Evolutionary conservation across 1,140 invertebrate species (phyloP).

Genomic region (Megathymus violae): DNA sequence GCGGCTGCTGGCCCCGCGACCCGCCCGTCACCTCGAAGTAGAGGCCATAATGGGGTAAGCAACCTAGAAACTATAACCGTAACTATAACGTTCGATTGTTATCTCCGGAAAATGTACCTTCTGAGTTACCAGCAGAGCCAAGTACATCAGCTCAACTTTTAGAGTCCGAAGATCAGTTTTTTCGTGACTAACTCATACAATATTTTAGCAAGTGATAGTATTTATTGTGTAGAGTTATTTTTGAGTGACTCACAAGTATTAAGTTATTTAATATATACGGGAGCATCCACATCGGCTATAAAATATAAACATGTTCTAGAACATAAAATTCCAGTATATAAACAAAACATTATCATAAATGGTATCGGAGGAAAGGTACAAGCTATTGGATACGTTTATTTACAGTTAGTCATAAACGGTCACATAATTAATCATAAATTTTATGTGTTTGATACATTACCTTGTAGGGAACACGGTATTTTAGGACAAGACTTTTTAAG

Average conservation of each 20-base stretch:
- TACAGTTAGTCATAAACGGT: conserved; percentile 22
- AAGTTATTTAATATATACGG: conserved; percentile 30
- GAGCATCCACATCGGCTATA: conserved; percentile 37
- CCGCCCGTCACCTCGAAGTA: not conserved
- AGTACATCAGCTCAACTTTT: not conserved
- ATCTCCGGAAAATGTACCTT: not conserved
- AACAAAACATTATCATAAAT: conserved; percentile 33
- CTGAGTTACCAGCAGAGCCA: not conserved
- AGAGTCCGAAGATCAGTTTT: conserved; percentile 29
- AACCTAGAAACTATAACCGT: not conserved
- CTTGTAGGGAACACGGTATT: conserved; percentile 37
- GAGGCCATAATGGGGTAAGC: not conserved
- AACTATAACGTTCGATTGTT: not conserved
- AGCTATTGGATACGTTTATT: conserved; percentile 37
- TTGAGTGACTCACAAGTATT: no score
- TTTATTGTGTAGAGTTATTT: no score
- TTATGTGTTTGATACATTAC: conserved; percentile 40
- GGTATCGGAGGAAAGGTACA: conserved; percentile 40
- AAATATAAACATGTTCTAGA: conserved; percentile 36
- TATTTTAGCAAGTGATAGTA: conserved; percentile 14
- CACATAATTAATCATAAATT: conserved; percentile 38
- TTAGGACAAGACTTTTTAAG: conserved; percentile 43
- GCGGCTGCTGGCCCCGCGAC: not conserved
- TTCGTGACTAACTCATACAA: conserved; percentile 31
- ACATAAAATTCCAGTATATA: conserved; percentile 37